Conservation (phyloP, 2,113 vertebrate species). For the Lonchura striata region DNA sequence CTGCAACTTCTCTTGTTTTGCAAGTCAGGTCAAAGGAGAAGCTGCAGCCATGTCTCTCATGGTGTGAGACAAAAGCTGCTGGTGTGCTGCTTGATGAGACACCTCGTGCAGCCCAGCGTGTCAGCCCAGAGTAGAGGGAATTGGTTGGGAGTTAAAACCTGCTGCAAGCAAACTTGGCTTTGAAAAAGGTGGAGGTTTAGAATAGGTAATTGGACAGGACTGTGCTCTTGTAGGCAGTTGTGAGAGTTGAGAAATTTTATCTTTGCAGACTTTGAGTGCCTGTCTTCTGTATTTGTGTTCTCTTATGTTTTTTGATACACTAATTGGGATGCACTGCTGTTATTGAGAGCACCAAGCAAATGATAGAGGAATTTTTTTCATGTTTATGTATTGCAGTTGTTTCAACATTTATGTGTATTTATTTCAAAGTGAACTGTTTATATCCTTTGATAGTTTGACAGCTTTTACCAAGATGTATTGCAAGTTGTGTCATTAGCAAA, state of each 20-base stretch:
- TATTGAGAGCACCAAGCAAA: not conserved
- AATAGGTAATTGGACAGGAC: not conserved
- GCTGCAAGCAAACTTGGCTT: not conserved
- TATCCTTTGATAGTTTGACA: not conserved
- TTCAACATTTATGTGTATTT: not conserved
- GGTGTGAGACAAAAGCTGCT: not conserved
- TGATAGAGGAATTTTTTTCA: not conserved
- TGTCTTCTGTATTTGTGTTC: not conserved
- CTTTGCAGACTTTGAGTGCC: not conserved
- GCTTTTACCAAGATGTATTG: not conserved
- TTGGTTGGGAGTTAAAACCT: not conserved
- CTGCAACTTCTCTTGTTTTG: not conserved
- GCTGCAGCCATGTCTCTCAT: not conserved
- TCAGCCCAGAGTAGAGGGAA: not conserved
- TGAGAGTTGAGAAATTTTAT: not conserved
- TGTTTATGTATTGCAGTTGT: constrained; percentile 2
- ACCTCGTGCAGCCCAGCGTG: not conserved
- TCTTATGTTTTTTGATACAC: not conserved
- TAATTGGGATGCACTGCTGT: not conserved
- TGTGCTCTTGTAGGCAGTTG: not conserved
- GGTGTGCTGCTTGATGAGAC: accelerated
- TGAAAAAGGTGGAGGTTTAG: not conserved
- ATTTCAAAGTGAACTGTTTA: constrained; percentile 9
- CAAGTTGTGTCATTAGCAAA: not conserved
- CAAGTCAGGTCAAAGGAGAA: not conserved